These are phyloP conservation scores for Chamaea fasciata DNA, from an alignment of 2,113 vertebrate species.

Conservation along the genomic window DNA sequence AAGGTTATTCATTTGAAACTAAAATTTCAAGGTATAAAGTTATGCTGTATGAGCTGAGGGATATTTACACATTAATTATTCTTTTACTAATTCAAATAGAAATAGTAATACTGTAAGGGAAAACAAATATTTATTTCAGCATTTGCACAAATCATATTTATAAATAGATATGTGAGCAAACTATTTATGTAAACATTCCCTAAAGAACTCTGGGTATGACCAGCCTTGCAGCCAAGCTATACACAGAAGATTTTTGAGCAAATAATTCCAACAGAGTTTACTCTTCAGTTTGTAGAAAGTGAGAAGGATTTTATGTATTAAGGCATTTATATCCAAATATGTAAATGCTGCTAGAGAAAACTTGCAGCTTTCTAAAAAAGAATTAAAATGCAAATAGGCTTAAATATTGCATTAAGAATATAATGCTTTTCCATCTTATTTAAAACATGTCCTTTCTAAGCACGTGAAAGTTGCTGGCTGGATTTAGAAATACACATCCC, in stretches of 20 bases:
- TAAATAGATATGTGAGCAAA: constrained; percentile 35
- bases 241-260: neutral
- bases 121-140: neutral
- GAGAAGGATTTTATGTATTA: neutral
- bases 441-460: neutral
- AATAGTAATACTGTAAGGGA: neutral
- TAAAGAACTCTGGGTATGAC: neutral
- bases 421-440: neutral
- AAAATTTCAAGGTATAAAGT: constrained; percentile 25
- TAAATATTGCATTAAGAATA: neutral
- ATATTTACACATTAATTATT: constrained; percentile 51
- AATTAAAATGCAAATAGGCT: neutral
- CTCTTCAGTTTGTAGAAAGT: neutral
- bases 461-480: neutral
- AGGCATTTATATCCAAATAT: neutral
- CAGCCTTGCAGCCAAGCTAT: neutral
- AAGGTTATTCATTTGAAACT: constrained; percentile 27
- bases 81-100: constrained; percentile 32
- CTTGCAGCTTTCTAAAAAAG: neutral
- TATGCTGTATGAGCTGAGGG: constrained; percentile 49
- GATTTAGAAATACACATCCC: neutral
- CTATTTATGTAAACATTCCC: constrained; percentile 29
- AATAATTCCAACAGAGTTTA: neutral
- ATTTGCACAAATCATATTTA: constrained; percentile 12
- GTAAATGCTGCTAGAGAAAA: neutral